A percentile compares a stretch with the other conserved stretches of the same genome.
phyloP scores from a whole-genome alignment of 2,888 invertebrate genomes.

The Meandrusa payeni region DNA sequence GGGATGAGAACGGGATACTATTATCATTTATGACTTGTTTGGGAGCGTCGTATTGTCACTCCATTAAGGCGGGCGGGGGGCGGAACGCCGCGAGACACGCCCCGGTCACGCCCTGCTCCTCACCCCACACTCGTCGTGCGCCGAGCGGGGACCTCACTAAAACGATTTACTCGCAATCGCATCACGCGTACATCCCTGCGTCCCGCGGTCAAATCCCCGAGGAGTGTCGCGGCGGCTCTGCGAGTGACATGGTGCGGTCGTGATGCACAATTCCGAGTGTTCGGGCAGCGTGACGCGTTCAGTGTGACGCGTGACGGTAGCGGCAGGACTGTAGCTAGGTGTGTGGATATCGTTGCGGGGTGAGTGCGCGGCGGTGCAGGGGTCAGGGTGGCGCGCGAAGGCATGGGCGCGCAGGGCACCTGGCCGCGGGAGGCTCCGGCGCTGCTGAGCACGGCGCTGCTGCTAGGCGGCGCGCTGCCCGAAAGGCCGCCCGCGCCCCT shows the following conservation, averaged over 20 bases:
- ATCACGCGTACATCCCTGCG: conserved; percentile 57
- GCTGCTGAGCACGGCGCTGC: conserved; percentile 71
- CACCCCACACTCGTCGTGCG: conserved; percentile 38
- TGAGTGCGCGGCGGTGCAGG: too few relatives aligned
- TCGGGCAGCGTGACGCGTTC: conserved; percentile 29
- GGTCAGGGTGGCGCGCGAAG: conserved; percentile 50
- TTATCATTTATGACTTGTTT: conserved; percentile 55
- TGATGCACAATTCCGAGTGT: conserved; percentile 31
- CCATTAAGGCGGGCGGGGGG: conserved; percentile 68
- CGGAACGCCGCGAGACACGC: conserved; percentile 55
- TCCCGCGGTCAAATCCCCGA: conserved; percentile 44
- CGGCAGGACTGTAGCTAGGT: too few relatives aligned
- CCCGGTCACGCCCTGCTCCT: conserved; percentile 39
- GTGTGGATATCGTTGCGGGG: too few relatives aligned
- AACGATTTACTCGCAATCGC: conserved; percentile 72
- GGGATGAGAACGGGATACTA: conserved; percentile 65
- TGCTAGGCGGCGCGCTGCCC: conserved; percentile 53
- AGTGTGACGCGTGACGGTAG: not conserved
- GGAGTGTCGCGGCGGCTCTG: conserved; percentile 14
- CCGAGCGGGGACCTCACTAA: conserved; percentile 53
- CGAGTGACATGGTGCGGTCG: not conserved
- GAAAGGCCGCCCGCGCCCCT: conserved; percentile 79
- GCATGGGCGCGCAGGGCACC: conserved; percentile 57
- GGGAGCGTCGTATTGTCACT: conserved; percentile 77
- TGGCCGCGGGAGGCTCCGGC: conserved; percentile 72